phyloP scores from a whole-genome alignment of 2,888 invertebrate genomes.

The Pyrgus malvae region DNA sequence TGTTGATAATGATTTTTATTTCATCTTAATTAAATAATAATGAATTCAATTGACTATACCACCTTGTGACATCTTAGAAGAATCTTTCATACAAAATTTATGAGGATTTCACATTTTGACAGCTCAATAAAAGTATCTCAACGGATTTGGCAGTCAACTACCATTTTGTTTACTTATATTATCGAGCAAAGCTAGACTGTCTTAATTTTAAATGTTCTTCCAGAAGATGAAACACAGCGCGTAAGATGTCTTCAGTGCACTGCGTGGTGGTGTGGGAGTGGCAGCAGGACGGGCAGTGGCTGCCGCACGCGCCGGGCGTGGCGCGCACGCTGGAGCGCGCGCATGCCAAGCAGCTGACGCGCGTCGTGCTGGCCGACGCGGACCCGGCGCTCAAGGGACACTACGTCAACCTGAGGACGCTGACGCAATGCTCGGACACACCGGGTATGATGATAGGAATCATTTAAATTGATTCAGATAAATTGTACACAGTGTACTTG shows the following conservation, averaged over 20 bases:
- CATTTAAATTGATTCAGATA: background rate
- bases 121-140: no score
- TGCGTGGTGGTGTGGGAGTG: conserved; percentile 92
- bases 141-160: no score
- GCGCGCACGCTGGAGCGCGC: conserved; percentile 93
- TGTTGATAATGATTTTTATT: no score
- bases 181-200: no score
- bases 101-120: no score
- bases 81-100: no score
- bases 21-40: no score
- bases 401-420: conserved; percentile 88
- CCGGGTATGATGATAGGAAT: conserved; percentile 58
- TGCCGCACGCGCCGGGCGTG: conserved; percentile 93
- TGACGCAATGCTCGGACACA: conserved; percentile 86
- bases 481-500: no score
- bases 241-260: conserved; percentile 82
- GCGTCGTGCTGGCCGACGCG: conserved; percentile 93
- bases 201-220: no score
- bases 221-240: conserved; percentile 27
- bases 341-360: conserved; percentile 90
- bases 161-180: no score
- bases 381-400: conserved; percentile 90
- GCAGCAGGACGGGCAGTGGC: conserved; percentile 87
- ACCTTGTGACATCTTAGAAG: no score
- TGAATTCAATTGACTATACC: no score